A percentile compares a stretch with the other conserved stretches of the same genome.
Conservation (phyloP, 2,113 vertebrate genomes). For the Notothenia rossii region DNA sequence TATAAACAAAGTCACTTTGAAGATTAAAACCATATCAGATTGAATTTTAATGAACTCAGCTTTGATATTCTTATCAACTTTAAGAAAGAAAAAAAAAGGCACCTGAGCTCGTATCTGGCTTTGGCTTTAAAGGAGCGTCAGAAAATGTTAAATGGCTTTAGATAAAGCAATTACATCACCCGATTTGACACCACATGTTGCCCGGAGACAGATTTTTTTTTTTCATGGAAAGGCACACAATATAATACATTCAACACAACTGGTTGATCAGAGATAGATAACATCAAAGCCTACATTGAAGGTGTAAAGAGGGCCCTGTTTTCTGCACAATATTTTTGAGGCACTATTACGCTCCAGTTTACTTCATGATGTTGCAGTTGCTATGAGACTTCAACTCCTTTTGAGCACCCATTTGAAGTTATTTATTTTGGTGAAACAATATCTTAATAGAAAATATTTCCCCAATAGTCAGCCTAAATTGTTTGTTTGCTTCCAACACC, state of each 20-base stretch:
- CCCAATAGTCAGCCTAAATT: constrained; percentile 9
- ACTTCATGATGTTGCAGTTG: too few relatives aligned
- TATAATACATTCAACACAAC: not conserved
- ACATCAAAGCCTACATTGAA: too few relatives aligned
- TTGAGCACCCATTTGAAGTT: not conserved
- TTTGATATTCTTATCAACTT: constrained; percentile 63
- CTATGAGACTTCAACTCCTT: constrained; percentile 5
- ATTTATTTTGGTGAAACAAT: not conserved
- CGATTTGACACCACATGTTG: constrained; percentile 31
- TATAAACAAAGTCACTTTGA: constrained; percentile 51
- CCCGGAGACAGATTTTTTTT: constrained; percentile 10
- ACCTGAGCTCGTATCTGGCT: constrained; percentile 38
- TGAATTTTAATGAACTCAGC: constrained; percentile 51
- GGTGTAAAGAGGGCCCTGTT: too few relatives aligned
- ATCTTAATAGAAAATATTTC: constrained; percentile 1
- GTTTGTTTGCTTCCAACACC: not conserved
- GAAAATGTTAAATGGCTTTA: constrained; percentile 36
- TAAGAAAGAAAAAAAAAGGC: constrained; percentile 44
- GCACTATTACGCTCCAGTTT: too few relatives aligned
- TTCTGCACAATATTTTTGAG: not conserved
- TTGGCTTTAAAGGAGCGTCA: constrained; percentile 26
- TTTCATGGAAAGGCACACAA: not conserved
- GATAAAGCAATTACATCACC: constrained; percentile 47
- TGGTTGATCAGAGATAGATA: too few relatives aligned
- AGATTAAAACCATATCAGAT: constrained; percentile 50